phyloP scores from a whole-genome alignment of 2,113 vertebrate genomes.

The Peromyscus leucopus region DNA sequence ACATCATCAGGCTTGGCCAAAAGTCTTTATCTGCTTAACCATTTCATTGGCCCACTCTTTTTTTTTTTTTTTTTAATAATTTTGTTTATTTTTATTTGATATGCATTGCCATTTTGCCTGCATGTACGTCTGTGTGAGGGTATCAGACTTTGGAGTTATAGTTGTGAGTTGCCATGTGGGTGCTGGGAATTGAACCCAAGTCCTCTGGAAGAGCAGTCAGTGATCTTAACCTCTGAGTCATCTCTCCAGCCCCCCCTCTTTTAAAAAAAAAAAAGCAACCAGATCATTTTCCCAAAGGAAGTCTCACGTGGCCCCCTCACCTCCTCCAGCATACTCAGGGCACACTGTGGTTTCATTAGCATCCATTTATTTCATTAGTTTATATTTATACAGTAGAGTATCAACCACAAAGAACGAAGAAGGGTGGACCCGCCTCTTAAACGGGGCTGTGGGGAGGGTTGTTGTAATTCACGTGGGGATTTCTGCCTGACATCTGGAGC shows the following conservation, averaged over 20 bases:
- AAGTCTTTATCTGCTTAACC: not conserved
- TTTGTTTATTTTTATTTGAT: not conserved
- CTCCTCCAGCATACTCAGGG: not conserved
- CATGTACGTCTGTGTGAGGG: too few species aligned
- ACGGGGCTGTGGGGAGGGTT: too few species aligned
- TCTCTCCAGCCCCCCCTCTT: too few species aligned
- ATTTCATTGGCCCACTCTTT: too few species aligned
- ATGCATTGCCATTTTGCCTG: too few species aligned
- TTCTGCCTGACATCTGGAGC: not conserved
- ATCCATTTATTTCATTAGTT: constrained; percentile 35
- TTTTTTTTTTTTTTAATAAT: not conserved
- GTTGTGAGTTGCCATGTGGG: too few species aligned
- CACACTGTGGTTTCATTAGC: not conserved
- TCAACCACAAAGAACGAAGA: not conserved
- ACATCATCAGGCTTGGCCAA: too few species aligned
- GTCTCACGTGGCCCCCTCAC: not conserved
- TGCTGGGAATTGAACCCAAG: too few species aligned
- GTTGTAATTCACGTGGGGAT: not conserved
- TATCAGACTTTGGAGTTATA: too few species aligned
- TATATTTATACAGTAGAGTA: not conserved
- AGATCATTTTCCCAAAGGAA: not conserved
- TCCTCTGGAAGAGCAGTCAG: too few species aligned
- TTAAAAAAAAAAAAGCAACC: not conserved
- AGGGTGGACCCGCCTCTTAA: not conserved
- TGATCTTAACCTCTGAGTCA: too few species aligned